phyloP scores from a whole-genome alignment of 2,888 invertebrate genomes.

The Idaea dimidiata region DNA sequence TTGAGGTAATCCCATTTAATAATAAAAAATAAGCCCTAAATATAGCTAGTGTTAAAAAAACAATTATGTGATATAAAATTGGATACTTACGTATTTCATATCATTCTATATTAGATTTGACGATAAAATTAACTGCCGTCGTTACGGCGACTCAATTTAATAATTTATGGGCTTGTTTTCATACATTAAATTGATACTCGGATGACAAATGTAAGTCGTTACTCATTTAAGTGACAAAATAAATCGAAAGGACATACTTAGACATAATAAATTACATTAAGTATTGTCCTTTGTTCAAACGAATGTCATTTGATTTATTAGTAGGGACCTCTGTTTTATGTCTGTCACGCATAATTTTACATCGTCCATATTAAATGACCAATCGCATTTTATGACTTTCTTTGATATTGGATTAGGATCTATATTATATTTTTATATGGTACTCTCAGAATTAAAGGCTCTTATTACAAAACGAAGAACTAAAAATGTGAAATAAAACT shows the following conservation, averaged over 20 bases:
- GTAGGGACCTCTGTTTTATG: background rate
- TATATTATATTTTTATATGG: no score
- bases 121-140: background rate
- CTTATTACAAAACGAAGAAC: no score
- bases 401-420: no score
- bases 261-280: background rate
- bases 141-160: background rate
- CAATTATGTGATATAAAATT: background rate
- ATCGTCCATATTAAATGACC: background rate
- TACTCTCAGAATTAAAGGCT: no score
- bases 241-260: background rate
- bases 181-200: background rate
- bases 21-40: no score
- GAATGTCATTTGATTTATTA: background rate
- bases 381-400: background rate
- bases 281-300: background rate
- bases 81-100: background rate
- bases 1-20: no score
- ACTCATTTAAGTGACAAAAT: background rate
- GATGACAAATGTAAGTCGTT: constrained; percentile 1
- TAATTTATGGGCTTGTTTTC: background rate
- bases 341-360: background rate
- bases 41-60: no score
- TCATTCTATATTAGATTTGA: background rate
- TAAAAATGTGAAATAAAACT: no score